A percentile compares a stretch with the other conserved stretches of the same genome.
phyloP scores from a whole-genome alignment of 2,888 invertebrate genomes.

The Heliconius sara region DNA sequence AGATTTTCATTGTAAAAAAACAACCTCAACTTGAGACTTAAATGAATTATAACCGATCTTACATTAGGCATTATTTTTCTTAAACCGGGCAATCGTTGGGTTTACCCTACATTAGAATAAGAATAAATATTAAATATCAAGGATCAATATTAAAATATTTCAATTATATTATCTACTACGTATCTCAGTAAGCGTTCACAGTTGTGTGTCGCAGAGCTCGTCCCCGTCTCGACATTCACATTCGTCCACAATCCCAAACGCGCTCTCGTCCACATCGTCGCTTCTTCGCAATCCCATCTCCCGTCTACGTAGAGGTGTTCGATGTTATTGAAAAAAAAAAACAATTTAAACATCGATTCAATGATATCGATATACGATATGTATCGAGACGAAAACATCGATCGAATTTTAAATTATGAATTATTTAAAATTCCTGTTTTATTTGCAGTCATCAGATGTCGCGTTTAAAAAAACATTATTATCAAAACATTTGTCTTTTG shows the following conservation, averaged over 20 bases:
- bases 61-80: not conserved
- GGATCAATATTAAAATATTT: constrained; percentile 16
- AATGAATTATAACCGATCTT: not conserved
- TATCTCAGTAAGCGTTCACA: constrained; percentile 3
- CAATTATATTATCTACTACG: constrained; percentile 13
- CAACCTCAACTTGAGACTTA: too few relatives aligned
- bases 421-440: not conserved
- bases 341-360: not conserved
- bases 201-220: constrained; percentile 1
- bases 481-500: too few relatives aligned
- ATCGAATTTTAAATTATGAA: not conserved
- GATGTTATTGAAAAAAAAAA: not conserved
- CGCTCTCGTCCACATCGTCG: not conserved
- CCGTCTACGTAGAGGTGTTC: not conserved
- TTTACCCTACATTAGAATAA: not conserved
- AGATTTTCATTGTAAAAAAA: too few relatives aligned
- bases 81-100: not conserved
- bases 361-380: not conserved
- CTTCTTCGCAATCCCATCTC: not conserved
- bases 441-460: too few relatives aligned
- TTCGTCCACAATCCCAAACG: not conserved
- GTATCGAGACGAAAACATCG: not conserved
- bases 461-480: too few relatives aligned
- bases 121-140: constrained; percentile 21
- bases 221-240: not conserved